Evolutionary conservation across 2,113 vertebrate genomes (phyloP), one percentile per base, ranked within the genome.

Genomic region (Gymnogyps californianus): DNA sequence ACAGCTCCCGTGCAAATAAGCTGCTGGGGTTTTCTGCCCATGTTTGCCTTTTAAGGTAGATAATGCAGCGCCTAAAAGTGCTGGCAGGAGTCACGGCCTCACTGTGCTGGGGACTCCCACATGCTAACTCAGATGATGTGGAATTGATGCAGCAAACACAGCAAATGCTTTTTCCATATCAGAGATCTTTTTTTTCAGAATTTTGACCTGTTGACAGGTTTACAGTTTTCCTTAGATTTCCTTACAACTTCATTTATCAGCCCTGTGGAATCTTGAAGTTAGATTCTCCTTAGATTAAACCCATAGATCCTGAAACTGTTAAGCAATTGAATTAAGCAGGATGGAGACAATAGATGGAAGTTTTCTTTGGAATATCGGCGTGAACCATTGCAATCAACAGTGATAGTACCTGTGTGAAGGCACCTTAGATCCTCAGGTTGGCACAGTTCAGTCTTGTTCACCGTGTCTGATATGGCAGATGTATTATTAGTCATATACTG

Each of bases 261-360:
- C 36, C 18, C n/a, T 21, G 32, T 47, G 47, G 65, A 72, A 67
- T 81, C 65, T 89, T 96, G 67, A 89, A 67, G 84, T 83, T 75
- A 84, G 64, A 52, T 96, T 92, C 21, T 71, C 24, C 55, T 81
- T 34, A 72, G 47, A 89, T 96, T 81, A 94, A 96, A 61, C 36
- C 25, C 52, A n/a, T 71, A 89, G 69, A 58, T 94, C 66, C 82
- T 94, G 66, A 55, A 91, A 82, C 44, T 80, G 34, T 79, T 71
- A 77, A 77, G 46, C 38, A 70, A 64, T 87, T 58, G 40, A 70
- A 47, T 89, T 58, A 78, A 82, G 61, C 19, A 82, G 61, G 38
- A 34, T 72, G 54, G 34, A 61, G 54, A 71, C 74, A 77, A 64
- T 20, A 65, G 49, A 18, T 62, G 57, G 21, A 87, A 69, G 65